phyloP scores from a whole-genome alignment of 2,888 invertebrate species.

The Trichogramma dendrolimi region DNA sequence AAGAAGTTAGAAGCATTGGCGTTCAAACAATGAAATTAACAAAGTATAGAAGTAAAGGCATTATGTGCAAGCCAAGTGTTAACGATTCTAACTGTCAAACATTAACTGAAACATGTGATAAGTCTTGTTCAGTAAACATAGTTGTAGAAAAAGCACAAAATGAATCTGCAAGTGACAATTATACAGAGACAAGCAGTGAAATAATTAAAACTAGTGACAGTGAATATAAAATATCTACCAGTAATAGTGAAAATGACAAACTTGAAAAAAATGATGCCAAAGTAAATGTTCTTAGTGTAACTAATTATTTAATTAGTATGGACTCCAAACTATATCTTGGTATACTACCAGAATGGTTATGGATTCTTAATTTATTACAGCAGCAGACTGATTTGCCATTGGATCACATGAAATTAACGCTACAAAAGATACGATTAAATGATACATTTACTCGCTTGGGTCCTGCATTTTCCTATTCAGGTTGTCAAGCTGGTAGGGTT shows the following conservation, averaged over 20 bases:
- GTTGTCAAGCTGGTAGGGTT: constrained; percentile 12
- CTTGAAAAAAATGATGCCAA: not conserved
- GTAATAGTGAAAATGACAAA: not conserved
- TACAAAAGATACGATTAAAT: constrained; percentile 24
- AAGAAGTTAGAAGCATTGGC: no score
- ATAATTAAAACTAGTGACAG: no score
- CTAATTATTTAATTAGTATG: constrained; percentile 14
- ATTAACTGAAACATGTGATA: no score
- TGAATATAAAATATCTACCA: no score
- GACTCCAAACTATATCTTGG: constrained; percentile 20
- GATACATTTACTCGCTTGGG: constrained; percentile 1
- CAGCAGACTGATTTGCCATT: constrained; percentile 5
- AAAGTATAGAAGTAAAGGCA: no score
- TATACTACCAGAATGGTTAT: constrained; percentile 14
- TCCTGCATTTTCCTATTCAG: constrained; percentile 14
- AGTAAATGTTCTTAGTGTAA: not conserved
- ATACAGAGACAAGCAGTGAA: no score
- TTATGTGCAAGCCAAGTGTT: no score
- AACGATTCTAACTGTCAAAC: no score
- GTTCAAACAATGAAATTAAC: no score
- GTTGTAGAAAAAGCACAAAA: no score
- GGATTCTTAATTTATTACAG: constrained; percentile 12
- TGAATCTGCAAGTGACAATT: no score
- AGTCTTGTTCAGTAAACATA: no score
- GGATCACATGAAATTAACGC: constrained; percentile 13